Base-by-base conservation (phyloP, 2,888 invertebrate genomes). In the Trypoxylon attenuatum region DNA sequence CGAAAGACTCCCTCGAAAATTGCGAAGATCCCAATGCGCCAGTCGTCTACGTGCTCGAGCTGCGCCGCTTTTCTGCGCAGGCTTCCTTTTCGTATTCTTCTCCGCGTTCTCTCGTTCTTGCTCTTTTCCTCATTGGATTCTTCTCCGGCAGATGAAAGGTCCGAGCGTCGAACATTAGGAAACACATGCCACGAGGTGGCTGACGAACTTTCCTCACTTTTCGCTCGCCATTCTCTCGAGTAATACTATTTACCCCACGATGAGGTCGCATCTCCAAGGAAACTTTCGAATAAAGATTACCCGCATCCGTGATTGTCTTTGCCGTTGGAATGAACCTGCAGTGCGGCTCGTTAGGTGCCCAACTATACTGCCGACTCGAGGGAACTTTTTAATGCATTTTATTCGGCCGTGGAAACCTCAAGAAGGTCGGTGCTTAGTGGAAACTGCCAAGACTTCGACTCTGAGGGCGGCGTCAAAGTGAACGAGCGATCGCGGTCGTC, bases 1-100 rank as follows among this genome's bases (percentile, higher is more conserved):
- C 53, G 63, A 50, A 61, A 70, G 68, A 65, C 62, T 55, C 49
- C 22, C 42, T 13, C 42, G 63, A 70, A 70, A 69, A 74, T 76
- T 65, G 61, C 57, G 39, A 55, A 49, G 60, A 52, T 67, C 51
- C 56, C 45, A 46, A 46, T 50, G 45, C 60, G 57, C 33, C 38
- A 47, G 27, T 39, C 29, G 33, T 33, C 5, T 5, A 5, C 5
- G 8, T 8, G 25, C 33, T 29, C 33, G 33, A 10, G 33, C 27
- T 13, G 16, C 55, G 15, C 18, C n/a, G 27, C 21, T 21, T 8
- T 8, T 10, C 43, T 39, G 21, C 19, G 27, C 15, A 8, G 27
- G 1, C 33, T n/a, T 19, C 41, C 49, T 65, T 54, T 54, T 67
- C 58, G 58, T 47, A 57, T 57, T 46, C 33, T 33, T 33, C 33